phyloP scores from a whole-genome alignment of 2,888 invertebrate genomes.

The Horisme vitalbata region DNA sequence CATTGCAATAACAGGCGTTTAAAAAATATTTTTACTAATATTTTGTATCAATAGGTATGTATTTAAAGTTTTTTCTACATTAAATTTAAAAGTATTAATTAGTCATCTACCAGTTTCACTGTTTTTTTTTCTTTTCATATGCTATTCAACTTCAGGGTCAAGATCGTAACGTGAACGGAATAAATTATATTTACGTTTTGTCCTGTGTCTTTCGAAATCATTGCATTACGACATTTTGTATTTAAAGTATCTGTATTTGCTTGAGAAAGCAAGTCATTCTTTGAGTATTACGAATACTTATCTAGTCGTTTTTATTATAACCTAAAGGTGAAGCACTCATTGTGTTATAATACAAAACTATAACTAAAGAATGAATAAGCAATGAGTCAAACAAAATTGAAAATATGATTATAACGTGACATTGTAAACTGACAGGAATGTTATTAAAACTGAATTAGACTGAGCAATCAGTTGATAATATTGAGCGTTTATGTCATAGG shows the following conservation, averaged over 20 bases:
- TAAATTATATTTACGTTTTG: neutral
- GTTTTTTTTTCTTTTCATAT: neutral
- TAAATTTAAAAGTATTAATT: too few species aligned
- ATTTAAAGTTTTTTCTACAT: too few species aligned
- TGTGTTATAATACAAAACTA: neutral
- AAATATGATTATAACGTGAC: neutral
- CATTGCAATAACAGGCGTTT: too few species aligned
- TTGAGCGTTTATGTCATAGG: too few species aligned
- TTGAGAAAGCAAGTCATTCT: neutral
- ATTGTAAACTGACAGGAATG: constrained; percentile 1
- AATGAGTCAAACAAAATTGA: constrained; percentile 5
- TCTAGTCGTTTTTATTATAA: too few species aligned
- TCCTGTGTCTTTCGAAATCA: neutral
- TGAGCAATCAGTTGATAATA: too few species aligned
- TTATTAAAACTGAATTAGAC: neutral
- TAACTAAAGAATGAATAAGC: neutral
- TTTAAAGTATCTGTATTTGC: too few species aligned
- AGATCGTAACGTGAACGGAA: constrained; percentile 3
- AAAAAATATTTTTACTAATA: too few species aligned
- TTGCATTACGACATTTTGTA: too few species aligned
- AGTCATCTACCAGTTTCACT: too few species aligned
- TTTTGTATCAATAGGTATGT: too few species aligned
- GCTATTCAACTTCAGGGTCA: constrained; percentile 5
- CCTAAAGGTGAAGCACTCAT: neutral
- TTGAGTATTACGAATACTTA: too few species aligned